Base-by-base conservation (phyloP, 2,888 invertebrate genomes). In the Conops quadrifasciatus region DNA sequence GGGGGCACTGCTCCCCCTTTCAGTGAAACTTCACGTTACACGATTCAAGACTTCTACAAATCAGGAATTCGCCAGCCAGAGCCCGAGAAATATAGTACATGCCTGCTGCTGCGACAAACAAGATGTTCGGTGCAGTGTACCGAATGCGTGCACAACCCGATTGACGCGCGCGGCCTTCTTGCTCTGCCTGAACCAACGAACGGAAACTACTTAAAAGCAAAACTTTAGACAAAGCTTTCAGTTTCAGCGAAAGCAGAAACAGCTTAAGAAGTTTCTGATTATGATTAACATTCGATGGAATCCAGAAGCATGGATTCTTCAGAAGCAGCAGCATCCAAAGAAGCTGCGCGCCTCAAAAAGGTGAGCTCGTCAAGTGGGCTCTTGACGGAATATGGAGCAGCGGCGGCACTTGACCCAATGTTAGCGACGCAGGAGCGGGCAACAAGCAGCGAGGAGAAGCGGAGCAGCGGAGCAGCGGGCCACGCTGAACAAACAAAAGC, bases 361-460 rank as follows among this genome's bases (percentile, higher is more conserved):
- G 59, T 67, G 59, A 60, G 59, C 24, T 21, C 30, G 19, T 36
- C 51, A 59, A 73, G 71, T 72, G n/a, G n/a, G 73, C 72, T 71
- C 69, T 69, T 68, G 43, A 70, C n/a, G n/a, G n/a, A 70, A 71
- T 65, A 58, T 70, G 70, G 71, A 71, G 68, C 71, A 66, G 21
- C 71, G 66, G 21, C 30, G 71, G 64, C 70, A 75, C 73, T 75
- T 74, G 74, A 74, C 75, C 73, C 72, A 71, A 71, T 70, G 71
- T 65, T 53, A 71, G 70, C 58, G 51, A 64, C 26, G 49, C 56
- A 58, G 53, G 47, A 58, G 47, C 28, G 28, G 43, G 62, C 53
- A 47, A 59, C 47, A 36, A 21, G 47, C 53, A 24, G 7, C n/a
- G 15, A 16, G 7, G 15, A 36, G 36, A 36, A 53, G 11, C 28